phyloP scores from a whole-genome alignment of 2,113 vertebrate genomes.

The Mastomys coucha region DNA sequence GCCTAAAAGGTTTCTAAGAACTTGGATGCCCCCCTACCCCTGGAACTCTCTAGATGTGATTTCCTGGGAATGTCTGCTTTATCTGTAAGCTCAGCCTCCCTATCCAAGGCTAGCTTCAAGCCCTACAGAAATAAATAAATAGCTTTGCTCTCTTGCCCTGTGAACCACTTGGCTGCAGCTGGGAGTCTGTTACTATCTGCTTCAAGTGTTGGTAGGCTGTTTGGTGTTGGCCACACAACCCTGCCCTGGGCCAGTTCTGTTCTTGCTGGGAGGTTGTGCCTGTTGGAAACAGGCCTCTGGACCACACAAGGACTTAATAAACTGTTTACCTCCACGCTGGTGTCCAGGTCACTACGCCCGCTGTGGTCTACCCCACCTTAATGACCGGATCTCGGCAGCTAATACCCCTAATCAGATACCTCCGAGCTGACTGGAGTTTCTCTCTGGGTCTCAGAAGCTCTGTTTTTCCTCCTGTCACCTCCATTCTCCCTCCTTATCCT shows the following conservation, averaged over 20 bases:
- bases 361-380: constrained; percentile 61
- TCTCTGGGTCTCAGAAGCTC: constrained; percentile 31
- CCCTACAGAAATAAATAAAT: constrained; percentile 37
- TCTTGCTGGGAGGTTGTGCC: constrained; percentile 71
- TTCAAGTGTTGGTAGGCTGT: constrained; percentile 46
- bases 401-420: constrained; percentile 62
- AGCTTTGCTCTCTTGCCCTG: background rate
- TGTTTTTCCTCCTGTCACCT: constrained; percentile 8
- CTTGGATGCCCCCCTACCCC: background rate
- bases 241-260: constrained; percentile 54
- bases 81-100: background rate
- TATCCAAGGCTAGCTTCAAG: constrained; percentile 11
- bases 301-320: constrained; percentile 80
- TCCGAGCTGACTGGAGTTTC: background rate
- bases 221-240: constrained; percentile 36
- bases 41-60: constrained; percentile 17
- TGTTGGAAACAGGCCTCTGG: constrained; percentile 61
- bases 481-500: background rate
- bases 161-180: constrained; percentile 47
- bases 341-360: constrained; percentile 50
- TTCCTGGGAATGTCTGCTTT: constrained; percentile 24
- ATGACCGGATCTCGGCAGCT: constrained; percentile 63
- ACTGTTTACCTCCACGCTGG: constrained; percentile 67
- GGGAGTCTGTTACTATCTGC: constrained; percentile 50
- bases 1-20: background rate